These are phyloP conservation scores for Craseonycteris thonglongyai DNA, from an alignment of 2,113 vertebrate species.

Conservation along the genomic window DNA sequence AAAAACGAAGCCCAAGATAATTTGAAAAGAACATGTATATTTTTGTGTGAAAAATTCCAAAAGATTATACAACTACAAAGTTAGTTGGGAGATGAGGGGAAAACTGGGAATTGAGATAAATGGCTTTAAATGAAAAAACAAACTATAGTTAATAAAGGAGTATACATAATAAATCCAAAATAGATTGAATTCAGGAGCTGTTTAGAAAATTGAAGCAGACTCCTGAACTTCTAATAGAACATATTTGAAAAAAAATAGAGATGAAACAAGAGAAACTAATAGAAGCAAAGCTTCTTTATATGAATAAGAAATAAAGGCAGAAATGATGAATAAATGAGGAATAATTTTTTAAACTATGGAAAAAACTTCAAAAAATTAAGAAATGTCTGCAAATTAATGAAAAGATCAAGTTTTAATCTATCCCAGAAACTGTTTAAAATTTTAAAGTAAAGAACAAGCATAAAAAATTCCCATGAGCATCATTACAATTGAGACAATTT, in stretches of 20 bases:
- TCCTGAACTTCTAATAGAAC: neutral
- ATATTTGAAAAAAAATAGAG: neutral
- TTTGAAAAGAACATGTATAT: neutral
- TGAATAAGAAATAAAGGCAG: neutral
- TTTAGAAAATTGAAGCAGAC: neutral
- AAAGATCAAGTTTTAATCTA: neutral
- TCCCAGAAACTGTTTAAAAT: neutral
- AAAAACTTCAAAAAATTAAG: neutral
- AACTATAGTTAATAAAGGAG: neutral
- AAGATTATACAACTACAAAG: neutral
- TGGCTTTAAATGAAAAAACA: neutral
- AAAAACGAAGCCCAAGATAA: neutral
- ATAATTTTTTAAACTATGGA: neutral
- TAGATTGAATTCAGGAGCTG: neutral
- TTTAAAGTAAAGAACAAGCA: neutral
- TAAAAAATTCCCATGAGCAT: neutral
- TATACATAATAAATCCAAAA: neutral
- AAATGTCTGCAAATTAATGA: neutral
- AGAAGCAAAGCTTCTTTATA: neutral
- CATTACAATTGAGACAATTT: neutral
- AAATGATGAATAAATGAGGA: neutral
- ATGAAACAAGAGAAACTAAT: neutral
- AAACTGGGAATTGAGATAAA: neutral
- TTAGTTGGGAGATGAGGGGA: neutral
- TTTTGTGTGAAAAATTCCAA: neutral